These are phyloP conservation scores for Heterodera schachtii DNA, from an alignment of 1,140 invertebrate species.

Conservation along the genomic window DNA sequence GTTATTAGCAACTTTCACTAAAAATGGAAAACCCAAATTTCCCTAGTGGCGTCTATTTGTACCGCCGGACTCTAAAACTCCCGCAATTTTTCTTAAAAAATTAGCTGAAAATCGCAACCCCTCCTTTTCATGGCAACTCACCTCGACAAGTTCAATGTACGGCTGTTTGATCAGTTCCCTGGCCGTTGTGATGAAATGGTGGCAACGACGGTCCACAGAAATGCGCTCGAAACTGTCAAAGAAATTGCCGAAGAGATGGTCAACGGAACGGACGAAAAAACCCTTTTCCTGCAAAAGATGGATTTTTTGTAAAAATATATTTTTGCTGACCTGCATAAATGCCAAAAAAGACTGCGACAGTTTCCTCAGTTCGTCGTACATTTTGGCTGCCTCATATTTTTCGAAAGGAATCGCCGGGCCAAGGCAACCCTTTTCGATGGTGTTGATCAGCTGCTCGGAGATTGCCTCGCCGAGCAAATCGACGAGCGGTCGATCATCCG, in stretches of 20 bases:
- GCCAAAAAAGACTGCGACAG: conserved; percentile 16
- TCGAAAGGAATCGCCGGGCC: conserved; percentile 43
- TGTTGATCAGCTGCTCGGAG: conserved; percentile 25
- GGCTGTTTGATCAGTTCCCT: conserved; percentile 40
- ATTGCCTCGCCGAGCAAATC: conserved; percentile 35
- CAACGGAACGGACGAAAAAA: conserved; percentile 34
- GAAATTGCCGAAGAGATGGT: conserved; percentile 38
- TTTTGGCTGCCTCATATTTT: conserved; percentile 27
- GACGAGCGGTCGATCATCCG: conserved; percentile 31
- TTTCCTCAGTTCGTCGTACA: conserved; percentile 27
- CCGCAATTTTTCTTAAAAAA: background rate
- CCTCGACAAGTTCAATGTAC: conserved; percentile 42
- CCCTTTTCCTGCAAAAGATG: conserved; percentile 34
- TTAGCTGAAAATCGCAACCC: no score
- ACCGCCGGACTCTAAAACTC: no score
- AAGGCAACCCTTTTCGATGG: conserved; percentile 43
- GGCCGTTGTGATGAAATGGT: conserved; percentile 36
- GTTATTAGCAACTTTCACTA: background rate
- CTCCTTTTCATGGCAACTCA: background rate
- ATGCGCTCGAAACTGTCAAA: conserved; percentile 36
- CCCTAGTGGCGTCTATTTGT: no score
- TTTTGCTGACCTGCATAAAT: conserved; percentile 34
- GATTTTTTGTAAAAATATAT: conserved; percentile 9
- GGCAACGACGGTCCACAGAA: conserved; percentile 45
- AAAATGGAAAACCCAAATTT: background rate